A percentile compares a stretch with the other conserved stretches of the same genome.
These are phyloP conservation scores for Drosophila prosaltans DNA, from an alignment of 1,140 invertebrate genomes.

Conservation along the genomic window DNA sequence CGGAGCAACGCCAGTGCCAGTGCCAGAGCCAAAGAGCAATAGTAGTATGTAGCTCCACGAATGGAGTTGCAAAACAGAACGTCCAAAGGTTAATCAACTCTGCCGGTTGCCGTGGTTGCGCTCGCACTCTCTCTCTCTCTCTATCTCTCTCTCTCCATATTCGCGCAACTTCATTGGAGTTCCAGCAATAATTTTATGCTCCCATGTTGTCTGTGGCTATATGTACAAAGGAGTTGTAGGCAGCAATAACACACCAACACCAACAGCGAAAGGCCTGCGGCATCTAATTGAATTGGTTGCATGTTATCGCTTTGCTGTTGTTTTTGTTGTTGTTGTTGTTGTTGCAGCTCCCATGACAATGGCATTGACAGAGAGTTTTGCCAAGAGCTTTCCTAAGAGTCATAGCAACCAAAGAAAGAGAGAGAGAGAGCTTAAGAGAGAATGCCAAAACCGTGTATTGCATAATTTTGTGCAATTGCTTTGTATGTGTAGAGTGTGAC, in stretches of 20 bases:
- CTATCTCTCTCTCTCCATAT: constrained; percentile 20
- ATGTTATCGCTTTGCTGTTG: constrained; percentile 42
- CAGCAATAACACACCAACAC: constrained; percentile 30
- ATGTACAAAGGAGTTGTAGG: constrained; percentile 44
- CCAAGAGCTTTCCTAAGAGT: constrained; percentile 13
- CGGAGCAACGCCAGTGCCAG: constrained; percentile 48
- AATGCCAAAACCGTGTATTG: constrained; percentile 52
- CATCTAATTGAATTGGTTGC: constrained; percentile 78
- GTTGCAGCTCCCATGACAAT: constrained; percentile 69
- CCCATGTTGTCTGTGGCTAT: constrained; percentile 72
- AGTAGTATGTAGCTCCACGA: constrained; percentile 50
- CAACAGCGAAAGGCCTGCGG: constrained; percentile 55
- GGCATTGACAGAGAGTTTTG: constrained; percentile 66
- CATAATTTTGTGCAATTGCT: constrained; percentile 72
- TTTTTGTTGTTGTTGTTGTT: constrained; percentile 20
- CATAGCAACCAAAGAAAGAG: constrained; percentile 19
- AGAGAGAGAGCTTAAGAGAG: constrained; percentile 39
- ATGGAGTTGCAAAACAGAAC: constrained; percentile 79
- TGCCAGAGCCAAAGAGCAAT: constrained; percentile 17
- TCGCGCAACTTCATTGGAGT: constrained; percentile 45
- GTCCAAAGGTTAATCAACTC: constrained; percentile 83
- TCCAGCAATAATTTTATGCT: constrained; percentile 7
- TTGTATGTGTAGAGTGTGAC: constrained; percentile 17
- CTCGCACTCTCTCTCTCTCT: constrained; percentile 25
- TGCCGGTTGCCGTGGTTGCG: constrained; percentile 16